Evolutionary conservation across 92 coral and sea anemone genomes (phyloP), one percentile per base, ranked within the genome.

Genomic region (Isaurus tuberculatus): DNA sequence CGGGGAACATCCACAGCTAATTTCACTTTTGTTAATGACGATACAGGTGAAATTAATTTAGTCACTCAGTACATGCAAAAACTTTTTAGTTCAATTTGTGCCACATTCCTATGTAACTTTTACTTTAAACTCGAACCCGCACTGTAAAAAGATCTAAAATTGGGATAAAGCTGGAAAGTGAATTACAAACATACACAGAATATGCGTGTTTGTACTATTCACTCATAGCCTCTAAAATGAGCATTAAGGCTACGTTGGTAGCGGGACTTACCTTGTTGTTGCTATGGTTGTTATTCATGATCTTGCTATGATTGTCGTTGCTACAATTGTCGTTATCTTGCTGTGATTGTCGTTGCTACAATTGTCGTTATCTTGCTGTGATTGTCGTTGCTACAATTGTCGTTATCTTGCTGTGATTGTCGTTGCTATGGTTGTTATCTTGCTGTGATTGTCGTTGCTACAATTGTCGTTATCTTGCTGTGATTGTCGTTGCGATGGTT

Each of bases 1-100:
- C 85, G 99, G 7, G 98, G 98, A 1, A 88, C 90, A 19, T 97
- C 99, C 1, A 97, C 91, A 2, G 73, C 87, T 34, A 84, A 72
- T 46, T 97, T 92, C 75, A 90, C 91, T 30, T 97, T 92, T 81
- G 64, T 73, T 26, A 90, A 80, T 46, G 87, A 91, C 49, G 74
- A 85, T 37, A 78, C 79, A 70, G 89, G 93, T 84, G 29, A 79
- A 30, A 43, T 69, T 7, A 17, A 5, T 34, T 8, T 11, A 32
- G 10, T 3, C 22, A 33, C 11, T 16, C 8, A n/a, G n/a, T n/a
- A 32, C 25, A 32, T n/a, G 32, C 13, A 86, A 68, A 44, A 44
- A 44, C 15, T 44, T 9, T 44, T 8, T 1, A 2, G 15, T 9
- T 2, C 6, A 9, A 2, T 44, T 44, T 44, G 85, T 75, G 44